phyloP scores from a whole-genome alignment of 2,797 vertebrate genomes.

The Smutsia temminckii region DNA sequence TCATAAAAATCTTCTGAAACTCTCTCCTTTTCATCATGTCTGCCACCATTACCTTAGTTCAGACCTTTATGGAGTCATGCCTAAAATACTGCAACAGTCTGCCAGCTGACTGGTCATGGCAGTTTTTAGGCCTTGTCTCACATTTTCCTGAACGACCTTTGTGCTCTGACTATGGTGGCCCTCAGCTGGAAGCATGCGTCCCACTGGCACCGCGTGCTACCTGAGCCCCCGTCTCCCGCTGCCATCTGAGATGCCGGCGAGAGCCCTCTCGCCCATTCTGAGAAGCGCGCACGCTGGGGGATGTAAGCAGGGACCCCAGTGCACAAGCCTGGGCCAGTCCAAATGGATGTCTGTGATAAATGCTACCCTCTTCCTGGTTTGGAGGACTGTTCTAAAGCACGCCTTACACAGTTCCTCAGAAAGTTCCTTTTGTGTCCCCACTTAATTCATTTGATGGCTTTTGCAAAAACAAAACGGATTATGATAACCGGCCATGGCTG shows the following conservation, averaged over 20 bases:
- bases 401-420: neutral
- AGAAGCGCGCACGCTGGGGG: neutral
- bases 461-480: neutral
- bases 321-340: neutral
- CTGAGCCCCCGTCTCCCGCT: neutral
- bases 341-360: neutral
- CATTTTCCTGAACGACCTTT: neutral
- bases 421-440: neutral
- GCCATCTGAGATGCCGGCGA: neutral
- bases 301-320: neutral
- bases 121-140: neutral
- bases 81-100: neutral
- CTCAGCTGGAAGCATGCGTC: neutral
- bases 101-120: neutral
- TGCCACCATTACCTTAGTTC: neutral
- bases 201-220: accelerated
- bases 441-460: neutral
- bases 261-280: accelerated
- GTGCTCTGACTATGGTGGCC: neutral
- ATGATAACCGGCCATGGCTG: neutral
- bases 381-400: neutral
- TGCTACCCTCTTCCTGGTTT: neutral
- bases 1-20: neutral
- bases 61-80: neutral
- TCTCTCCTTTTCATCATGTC: neutral